Conservation (phyloP, 2,113 vertebrate genomes). For the Esox niger region DNA sequence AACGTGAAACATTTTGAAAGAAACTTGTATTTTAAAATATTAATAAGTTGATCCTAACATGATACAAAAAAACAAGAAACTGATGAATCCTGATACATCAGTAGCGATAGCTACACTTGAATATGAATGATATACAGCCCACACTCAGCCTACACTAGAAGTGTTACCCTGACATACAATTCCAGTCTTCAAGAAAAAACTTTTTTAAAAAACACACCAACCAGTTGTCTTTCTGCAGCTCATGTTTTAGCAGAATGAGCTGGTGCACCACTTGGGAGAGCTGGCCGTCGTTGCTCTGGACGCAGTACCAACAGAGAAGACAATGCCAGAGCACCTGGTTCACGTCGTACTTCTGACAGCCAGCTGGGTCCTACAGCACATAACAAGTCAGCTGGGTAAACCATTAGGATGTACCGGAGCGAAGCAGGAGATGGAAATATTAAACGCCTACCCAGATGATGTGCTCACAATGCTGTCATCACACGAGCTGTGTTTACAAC, state of each 20-base stretch:
- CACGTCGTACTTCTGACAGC: slow-evolving; percentile 27
- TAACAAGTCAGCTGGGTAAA: no score
- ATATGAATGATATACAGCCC: no score
- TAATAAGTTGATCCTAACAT: no score
- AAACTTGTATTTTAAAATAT: no score
- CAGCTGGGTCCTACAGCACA: slow-evolving; percentile 9
- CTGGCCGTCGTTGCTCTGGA: slow-evolving; percentile 40
- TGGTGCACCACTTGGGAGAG: slow-evolving; percentile 48
- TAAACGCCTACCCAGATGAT: not conserved
- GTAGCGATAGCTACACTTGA: no score
- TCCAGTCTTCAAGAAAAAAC: not conserved
- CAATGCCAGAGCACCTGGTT: slow-evolving; percentile 59
- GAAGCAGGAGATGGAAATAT: not conserved
- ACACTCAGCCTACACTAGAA: not conserved
- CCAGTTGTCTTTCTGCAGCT: slow-evolving; percentile 50
- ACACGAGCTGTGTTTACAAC: no score
- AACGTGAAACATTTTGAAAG: no score
- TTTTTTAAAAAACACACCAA: slow-evolving; percentile 27
- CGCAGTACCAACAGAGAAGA: slow-evolving; percentile 60
- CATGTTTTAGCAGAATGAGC: slow-evolving; percentile 50
- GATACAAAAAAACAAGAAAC: no score
- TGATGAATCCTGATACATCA: no score
- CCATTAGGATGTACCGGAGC: not conserved
- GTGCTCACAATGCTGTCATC: no score
- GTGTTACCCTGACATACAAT: not conserved